A percentile compares a stretch with the other conserved stretches of the same genome.
These are phyloP conservation scores for Drosophila miranda DNA, from an alignment of 1,140 invertebrate species.

Conservation along the genomic window DNA sequence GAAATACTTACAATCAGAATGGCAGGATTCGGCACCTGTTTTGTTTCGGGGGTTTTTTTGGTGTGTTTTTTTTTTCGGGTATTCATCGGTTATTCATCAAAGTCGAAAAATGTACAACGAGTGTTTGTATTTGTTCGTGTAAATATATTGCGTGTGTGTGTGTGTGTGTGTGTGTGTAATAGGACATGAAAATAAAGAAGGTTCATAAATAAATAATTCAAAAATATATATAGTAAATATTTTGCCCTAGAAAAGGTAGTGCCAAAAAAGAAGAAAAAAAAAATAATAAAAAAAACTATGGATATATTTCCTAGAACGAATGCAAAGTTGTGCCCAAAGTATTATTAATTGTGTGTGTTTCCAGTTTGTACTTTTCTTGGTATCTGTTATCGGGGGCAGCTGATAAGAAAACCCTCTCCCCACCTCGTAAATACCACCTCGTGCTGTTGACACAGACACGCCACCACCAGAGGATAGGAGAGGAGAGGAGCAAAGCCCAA, in stretches of 20 bases:
- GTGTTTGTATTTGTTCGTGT: slow-evolving; percentile 34
- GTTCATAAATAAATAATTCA: slow-evolving; percentile 53
- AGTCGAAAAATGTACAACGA: slow-evolving; percentile 59
- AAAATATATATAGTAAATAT: slow-evolving; percentile 16
- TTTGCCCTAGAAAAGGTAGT: slow-evolving; percentile 2
- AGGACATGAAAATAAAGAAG: slow-evolving; percentile 75
- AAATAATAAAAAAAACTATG: background rate
- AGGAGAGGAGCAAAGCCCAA: too few relatives aligned
- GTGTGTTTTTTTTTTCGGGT: slow-evolving; percentile 17
- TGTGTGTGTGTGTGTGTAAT: slow-evolving; percentile 49
- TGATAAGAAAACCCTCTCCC: slow-evolving; percentile 15
- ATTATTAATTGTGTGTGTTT: slow-evolving; percentile 3
- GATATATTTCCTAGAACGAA: slow-evolving; percentile 14
- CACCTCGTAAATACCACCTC: slow-evolving; percentile 1
- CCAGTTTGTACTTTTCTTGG: too few relatives aligned
- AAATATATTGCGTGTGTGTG: slow-evolving; percentile 31
- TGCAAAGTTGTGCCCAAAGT: slow-evolving; percentile 31
- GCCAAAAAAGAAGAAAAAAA: too few relatives aligned
- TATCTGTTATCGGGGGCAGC: slow-evolving; percentile 7
- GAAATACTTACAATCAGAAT: slow-evolving; percentile 86
- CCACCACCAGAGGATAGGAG: slow-evolving; percentile 6
- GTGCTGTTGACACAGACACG: slow-evolving; percentile 1
- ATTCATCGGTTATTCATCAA: slow-evolving; percentile 39
- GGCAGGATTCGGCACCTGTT: slow-evolving; percentile 85
- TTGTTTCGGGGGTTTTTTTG: slow-evolving; percentile 24